Base-by-base conservation (phyloP, 2,113 vertebrate genomes). In the Stomatorhinus ivindoensis region DNA sequence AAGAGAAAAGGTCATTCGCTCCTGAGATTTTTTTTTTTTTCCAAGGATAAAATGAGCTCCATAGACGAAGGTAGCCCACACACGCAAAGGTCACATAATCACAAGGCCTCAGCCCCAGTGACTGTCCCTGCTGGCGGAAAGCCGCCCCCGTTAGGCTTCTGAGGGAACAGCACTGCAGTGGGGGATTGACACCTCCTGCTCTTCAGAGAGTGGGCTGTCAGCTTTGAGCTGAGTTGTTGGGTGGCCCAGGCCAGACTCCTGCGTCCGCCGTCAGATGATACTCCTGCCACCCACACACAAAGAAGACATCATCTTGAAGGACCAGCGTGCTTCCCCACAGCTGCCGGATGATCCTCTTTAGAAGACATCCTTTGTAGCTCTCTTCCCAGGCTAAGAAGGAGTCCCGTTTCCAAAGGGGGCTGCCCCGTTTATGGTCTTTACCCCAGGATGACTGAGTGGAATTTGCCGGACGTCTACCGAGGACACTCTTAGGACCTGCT, bases 351-450 rank as follows among this genome's bases (percentile, higher is more conserved):
- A 92, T 93, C 92, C 44, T 84, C 91, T 90, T 90, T 89, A 94
- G 92, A 94, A 92, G 92, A 93, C 94, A 92, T 94, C 93, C 93
- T 94, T 95, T 95, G 94, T 94, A 95, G 87, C 31, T 87, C 8
- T 53, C 55, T 87, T 87, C 50, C 15, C 27, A 53, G n/a, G 48
- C 50, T 53, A 51, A 86, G 24, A 39, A 50, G 11, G 42, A 17
- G 46, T 51, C 84, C 11, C 10, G 0, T 86, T 86, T 35, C 48
- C 82, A 44, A 84, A 48, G 15, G 46, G 82, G 27, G 50, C 4
- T 9, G 9, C 55, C 31, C 17, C 3, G 5, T n/a, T 24, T 42
- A 50, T 31, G 31, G 73, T 50, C 85, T 87, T 55, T 39, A 27
- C 46, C 2, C 82, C 24, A n/a, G 44, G 82, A n/a, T 10, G 44